Evolutionary conservation across 2,797 vertebrate species (phyloP).

Genomic region (Typhlichthys subterraneus): DNA sequence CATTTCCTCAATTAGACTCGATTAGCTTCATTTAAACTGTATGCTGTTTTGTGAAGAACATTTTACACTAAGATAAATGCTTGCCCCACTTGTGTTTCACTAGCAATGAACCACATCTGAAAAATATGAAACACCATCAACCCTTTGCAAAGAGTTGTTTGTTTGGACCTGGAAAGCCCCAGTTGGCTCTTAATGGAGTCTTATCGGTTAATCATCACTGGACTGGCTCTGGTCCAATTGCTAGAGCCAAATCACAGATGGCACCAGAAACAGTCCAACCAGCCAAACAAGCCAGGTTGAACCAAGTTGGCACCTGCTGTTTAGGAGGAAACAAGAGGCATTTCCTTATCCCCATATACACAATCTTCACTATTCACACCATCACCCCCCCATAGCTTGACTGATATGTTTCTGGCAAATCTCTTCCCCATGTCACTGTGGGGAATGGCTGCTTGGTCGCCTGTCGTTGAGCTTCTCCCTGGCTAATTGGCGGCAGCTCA

Average conservation of each 20-base stretch:
- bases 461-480: slow-evolving; percentile 51
- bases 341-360: slow-evolving; percentile 33
- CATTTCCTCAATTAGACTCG: slow-evolving; percentile 30
- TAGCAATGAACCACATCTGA: not conserved
- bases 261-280: slow-evolving; percentile 34
- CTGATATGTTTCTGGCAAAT: slow-evolving; percentile 54
- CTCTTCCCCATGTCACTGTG: slow-evolving; percentile 31
- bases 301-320: slow-evolving; percentile 34
- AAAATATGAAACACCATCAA: slow-evolving; percentile 20
- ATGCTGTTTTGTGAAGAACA: too few relatives aligned
- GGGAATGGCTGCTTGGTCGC: slow-evolving; percentile 39
- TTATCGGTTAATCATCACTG: slow-evolving; percentile 54
- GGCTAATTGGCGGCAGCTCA: slow-evolving; percentile 76
- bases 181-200: slow-evolving; percentile 18
- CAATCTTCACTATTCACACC: slow-evolving; percentile 35
- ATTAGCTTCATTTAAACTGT: too few relatives aligned
- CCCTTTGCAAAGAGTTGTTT: slow-evolving; percentile 9
- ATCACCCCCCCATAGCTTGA: slow-evolving; percentile 38
- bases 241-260: slow-evolving; percentile 33
- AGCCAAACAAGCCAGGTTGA: slow-evolving; percentile 40
- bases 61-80: too few relatives aligned
- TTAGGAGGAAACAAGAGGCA: slow-evolving; percentile 20
- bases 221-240: slow-evolving; percentile 28
- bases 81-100: too few relatives aligned
- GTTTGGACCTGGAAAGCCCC: slow-evolving; percentile 26